A percentile compares a stretch with the other conserved stretches of the same genome.
Evolutionary conservation across 2,113 vertebrate genomes (phyloP).

Genomic region (Anser cygnoides): DNA sequence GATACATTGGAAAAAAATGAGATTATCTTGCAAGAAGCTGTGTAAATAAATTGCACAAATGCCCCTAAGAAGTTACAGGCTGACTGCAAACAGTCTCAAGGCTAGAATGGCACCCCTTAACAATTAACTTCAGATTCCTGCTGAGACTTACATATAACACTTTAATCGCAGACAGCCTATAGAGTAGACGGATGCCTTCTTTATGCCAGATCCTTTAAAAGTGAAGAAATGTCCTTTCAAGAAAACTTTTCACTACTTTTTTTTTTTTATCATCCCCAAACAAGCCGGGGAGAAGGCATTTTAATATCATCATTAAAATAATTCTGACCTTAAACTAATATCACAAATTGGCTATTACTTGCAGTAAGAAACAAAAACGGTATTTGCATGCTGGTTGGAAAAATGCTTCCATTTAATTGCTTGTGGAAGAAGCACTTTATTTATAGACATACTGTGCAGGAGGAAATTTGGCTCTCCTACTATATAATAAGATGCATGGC

Average conservation of each 20-base stretch:
- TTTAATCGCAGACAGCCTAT: neutral
- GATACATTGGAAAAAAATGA: neutral
- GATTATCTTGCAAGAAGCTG: neutral
- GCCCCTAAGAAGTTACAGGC: neutral
- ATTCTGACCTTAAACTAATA: conserved; percentile 44
- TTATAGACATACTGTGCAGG: conserved; percentile 70
- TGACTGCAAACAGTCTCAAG: neutral
- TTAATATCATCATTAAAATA: conserved; percentile 34
- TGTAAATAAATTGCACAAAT: neutral
- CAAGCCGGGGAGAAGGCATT: neutral
- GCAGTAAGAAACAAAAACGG: conserved; percentile 23
- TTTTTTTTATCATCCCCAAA: neutral
- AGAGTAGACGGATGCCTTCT: neutral
- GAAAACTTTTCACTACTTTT: neutral
- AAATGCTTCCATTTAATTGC: conserved; percentile 68
- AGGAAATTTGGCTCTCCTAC: conserved; percentile 71
- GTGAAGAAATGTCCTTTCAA: neutral
- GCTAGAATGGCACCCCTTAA: neutral
- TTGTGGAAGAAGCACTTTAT: conserved; percentile 69
- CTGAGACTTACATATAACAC: neutral
- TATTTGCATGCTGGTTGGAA: conserved; percentile 60
- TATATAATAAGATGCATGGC: conserved; percentile 70
- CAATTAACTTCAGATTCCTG: neutral
- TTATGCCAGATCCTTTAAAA: neutral
- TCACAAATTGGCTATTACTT: conserved; percentile 37